phyloP scores from a whole-genome alignment of 2,888 invertebrate species.

The Nudaria mundana region DNA sequence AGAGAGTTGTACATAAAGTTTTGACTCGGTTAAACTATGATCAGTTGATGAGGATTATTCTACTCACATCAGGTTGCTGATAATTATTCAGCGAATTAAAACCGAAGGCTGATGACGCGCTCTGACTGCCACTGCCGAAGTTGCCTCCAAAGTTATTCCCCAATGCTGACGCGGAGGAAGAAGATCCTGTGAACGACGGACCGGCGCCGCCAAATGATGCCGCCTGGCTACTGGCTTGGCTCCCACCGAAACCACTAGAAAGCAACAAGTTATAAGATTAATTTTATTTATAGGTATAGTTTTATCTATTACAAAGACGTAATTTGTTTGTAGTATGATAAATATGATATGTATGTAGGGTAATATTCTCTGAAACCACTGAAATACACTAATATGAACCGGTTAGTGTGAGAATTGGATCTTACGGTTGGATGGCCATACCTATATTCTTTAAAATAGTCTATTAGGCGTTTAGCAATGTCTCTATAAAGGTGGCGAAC shows the following conservation, averaged over 20 bases:
- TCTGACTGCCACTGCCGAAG: slow-evolving; percentile 65
- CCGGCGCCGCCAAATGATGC: slow-evolving; percentile 62
- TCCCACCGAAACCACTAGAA: slow-evolving; percentile 69
- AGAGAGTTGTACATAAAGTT: too few relatives aligned
- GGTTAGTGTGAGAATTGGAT: too few relatives aligned
- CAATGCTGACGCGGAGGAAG: slow-evolving; percentile 57
- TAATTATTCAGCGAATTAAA: slow-evolving; percentile 63
- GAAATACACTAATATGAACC: too few relatives aligned
- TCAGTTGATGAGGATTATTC: too few relatives aligned
- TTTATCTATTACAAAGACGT: not conserved
- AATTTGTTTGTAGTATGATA: too few relatives aligned
- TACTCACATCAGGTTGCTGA: slow-evolving; percentile 57
- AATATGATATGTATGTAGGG: too few relatives aligned
- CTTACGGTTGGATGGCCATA: too few relatives aligned
- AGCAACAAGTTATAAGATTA: not conserved
- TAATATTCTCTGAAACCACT: too few relatives aligned
- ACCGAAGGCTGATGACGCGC: slow-evolving; percentile 68
- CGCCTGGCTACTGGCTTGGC: slow-evolving; percentile 74
- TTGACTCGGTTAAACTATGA: too few relatives aligned
- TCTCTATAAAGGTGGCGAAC: too few relatives aligned
- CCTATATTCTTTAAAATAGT: too few relatives aligned
- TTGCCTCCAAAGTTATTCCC: slow-evolving; percentile 45
- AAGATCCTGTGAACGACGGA: slow-evolving; percentile 52
- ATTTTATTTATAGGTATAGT: not conserved
- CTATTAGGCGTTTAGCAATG: too few relatives aligned